Conservation (phyloP, 2,113 vertebrate genomes). For the Nymphicus hollandicus region DNA sequence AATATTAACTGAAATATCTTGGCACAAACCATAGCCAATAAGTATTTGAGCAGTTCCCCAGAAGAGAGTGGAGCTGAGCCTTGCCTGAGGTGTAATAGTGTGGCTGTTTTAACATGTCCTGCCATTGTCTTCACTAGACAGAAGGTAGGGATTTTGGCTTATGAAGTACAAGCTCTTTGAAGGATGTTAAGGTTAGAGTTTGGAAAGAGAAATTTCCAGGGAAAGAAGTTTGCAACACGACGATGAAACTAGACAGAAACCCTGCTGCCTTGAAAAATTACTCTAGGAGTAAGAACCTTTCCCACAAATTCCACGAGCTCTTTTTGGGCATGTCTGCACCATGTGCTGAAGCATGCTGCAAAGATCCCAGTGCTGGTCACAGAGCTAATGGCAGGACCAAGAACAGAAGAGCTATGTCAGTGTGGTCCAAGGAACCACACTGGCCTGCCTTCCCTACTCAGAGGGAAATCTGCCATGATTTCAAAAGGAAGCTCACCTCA, state of each 20-base stretch:
- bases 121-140: constrained; percentile 17
- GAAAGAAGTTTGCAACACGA: neutral
- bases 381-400: neutral
- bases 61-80: neutral
- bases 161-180: neutral
- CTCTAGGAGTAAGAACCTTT: neutral
- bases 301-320: neutral
- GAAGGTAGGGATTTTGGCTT: neutral
- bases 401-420: neutral
- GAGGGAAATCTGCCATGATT: neutral
- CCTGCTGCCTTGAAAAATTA: neutral
- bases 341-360: neutral
- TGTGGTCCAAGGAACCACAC: neutral
- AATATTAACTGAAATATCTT: constrained; percentile 42
- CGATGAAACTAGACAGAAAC: constrained; percentile 8
- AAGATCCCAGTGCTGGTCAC: neutral
- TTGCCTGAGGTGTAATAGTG: neutral
- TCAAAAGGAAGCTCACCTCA: neutral
- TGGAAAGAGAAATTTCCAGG: constrained; percentile 1
- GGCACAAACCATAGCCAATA: neutral
- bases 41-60: neutral
- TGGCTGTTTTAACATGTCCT: neutral
- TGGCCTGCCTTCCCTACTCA: neutral
- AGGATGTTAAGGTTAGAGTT: neutral
- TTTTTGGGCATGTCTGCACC: neutral